phyloP scores from a whole-genome alignment of 2,888 invertebrate genomes.

The Mimumesa dahlbomi region DNA sequence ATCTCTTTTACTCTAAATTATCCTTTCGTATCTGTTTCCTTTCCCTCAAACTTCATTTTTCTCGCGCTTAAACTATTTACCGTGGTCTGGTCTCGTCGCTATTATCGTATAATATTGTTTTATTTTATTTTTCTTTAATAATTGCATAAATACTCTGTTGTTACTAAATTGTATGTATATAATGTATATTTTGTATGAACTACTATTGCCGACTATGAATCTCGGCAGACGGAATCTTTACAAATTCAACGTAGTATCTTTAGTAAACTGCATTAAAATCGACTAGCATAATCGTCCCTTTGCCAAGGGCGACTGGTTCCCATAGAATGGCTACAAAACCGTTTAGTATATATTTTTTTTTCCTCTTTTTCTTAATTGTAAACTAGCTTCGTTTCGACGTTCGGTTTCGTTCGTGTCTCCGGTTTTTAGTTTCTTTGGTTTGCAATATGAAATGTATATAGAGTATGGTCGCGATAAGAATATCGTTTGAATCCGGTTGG shows the following conservation, averaged over 20 bases:
- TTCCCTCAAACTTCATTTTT: not conserved
- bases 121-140: too few species aligned
- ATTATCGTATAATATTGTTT: constrained; percentile 29
- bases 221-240: constrained; percentile 53
- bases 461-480: constrained; percentile 3
- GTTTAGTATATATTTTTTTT: too few species aligned
- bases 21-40: not conserved
- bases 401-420: not conserved
- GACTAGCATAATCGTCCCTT: constrained; percentile 8
- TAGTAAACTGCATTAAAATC: constrained; percentile 7
- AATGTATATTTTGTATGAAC: constrained; percentile 36
- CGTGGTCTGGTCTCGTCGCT: constrained; percentile 25
- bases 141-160: constrained; percentile 58
- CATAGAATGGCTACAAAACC: constrained; percentile 21
- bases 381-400: constrained; percentile 6
- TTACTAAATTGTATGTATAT: constrained; percentile 39
- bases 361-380: not conserved
- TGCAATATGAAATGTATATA: constrained; percentile 7
- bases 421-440: not conserved
- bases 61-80: constrained; percentile 4
- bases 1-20: not conserved
- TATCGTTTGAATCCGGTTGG: constrained; percentile 5
- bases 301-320: not conserved
- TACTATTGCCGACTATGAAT: constrained; percentile 32
- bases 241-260: constrained; percentile 14